Conservation (phyloP, 2,113 vertebrate species). For the Larimichthys crocea region DNA sequence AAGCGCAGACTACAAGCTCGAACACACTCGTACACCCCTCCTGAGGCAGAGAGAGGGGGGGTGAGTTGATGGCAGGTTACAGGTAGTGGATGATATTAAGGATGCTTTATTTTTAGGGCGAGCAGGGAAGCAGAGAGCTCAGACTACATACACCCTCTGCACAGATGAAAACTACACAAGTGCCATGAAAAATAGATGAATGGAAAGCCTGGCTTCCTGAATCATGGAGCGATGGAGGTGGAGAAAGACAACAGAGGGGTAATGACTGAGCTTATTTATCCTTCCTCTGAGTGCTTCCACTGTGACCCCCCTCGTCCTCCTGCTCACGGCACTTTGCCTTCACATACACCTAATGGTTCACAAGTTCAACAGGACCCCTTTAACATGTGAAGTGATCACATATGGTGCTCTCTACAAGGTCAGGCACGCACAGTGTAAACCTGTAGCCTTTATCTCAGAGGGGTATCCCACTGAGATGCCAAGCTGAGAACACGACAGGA, state of each 20-base stretch:
- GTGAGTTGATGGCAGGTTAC: slow-evolving; percentile 72
- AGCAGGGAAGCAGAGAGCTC: slow-evolving; percentile 53
- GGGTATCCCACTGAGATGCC: slow-evolving; percentile 26
- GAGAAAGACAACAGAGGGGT: slow-evolving; percentile 64
- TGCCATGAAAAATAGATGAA: slow-evolving; percentile 81
- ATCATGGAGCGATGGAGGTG: slow-evolving; percentile 45
- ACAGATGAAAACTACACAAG: slow-evolving; percentile 66
- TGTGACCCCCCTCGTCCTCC: slow-evolving; percentile 41
- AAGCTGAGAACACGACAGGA: slow-evolving; percentile 10
- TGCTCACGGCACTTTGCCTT: slow-evolving; percentile 37
- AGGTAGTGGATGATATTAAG: slow-evolving; percentile 70
- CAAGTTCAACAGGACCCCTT: slow-evolving; percentile 64
- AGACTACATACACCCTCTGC: slow-evolving; percentile 40
- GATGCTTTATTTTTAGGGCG: slow-evolving; percentile 68
- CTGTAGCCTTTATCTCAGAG: slow-evolving; percentile 41
- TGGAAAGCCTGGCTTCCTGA: slow-evolving; percentile 62
- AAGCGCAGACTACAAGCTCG: slow-evolving; percentile 18
- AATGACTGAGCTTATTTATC: slow-evolving; percentile 73
- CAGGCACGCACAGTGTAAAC: slow-evolving; percentile 33
- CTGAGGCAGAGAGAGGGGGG: slow-evolving; percentile 50
- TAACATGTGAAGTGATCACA: slow-evolving; percentile 64
- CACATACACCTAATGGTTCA: slow-evolving; percentile 41
- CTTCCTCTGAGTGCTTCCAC: slow-evolving; percentile 65
- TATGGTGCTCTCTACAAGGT: slow-evolving; percentile 60
- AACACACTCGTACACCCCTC: slow-evolving; percentile 33